Percentiles rank a stretch among this genome's conserved stretches.
Evolutionary conservation across 2,888 invertebrate genomes (phyloP).

Genomic region (Dyspetes luteomarginatus): DNA sequence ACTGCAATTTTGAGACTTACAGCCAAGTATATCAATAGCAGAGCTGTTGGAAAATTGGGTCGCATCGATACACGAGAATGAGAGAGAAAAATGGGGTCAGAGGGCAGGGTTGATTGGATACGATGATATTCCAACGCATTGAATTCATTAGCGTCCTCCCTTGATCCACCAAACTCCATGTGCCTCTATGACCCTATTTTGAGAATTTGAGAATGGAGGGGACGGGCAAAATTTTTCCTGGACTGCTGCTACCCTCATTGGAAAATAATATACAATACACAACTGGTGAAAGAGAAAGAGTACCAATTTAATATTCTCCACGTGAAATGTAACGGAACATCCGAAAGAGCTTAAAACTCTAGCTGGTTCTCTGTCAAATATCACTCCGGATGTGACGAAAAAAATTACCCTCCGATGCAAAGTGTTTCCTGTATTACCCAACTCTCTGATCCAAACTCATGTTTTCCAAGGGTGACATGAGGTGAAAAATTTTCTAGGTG

Average conservation of each 20-base stretch:
- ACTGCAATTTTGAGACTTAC: conserved; percentile 24
- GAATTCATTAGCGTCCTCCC: conserved; percentile 75
- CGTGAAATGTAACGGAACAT: neutral
- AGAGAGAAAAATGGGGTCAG: conserved; percentile 22
- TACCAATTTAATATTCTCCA: neutral
- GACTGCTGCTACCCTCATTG: neutral
- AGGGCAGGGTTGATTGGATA: conserved; percentile 67
- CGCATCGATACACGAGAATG: conserved; percentile 75
- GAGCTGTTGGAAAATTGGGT: conserved; percentile 73
- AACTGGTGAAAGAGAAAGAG: neutral
- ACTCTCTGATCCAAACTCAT: neutral
- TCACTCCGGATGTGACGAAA: neutral
- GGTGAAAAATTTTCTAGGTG: neutral
- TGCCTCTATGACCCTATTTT: too few relatives aligned
- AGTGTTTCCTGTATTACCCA: neutral
- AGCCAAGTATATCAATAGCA: neutral
- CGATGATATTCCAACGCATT: conserved; percentile 74
- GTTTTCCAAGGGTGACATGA: neutral
- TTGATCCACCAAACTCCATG: too few relatives aligned
- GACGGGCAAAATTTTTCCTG: conserved; percentile 5
- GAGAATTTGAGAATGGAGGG: too few relatives aligned
- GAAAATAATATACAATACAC: neutral
- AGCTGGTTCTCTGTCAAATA: neutral
- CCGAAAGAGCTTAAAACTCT: neutral
- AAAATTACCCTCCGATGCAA: neutral